Evolutionary conservation across 2,113 vertebrate genomes (phyloP).

Genomic region (Phoenicopterus ruber): DNA sequence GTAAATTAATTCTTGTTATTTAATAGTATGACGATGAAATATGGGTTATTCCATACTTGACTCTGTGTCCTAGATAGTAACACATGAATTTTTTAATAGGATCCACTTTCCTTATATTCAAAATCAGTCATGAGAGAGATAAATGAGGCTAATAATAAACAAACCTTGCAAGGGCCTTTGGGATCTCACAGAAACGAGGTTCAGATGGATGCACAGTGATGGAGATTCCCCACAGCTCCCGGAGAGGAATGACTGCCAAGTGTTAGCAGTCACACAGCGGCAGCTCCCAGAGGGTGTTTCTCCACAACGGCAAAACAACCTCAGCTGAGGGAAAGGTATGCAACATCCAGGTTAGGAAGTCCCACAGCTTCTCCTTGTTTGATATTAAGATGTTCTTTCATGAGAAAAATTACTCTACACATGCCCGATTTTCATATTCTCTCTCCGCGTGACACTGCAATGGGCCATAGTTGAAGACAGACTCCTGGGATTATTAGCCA

Average conservation of each 20-base stretch:
- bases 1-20: conserved; percentile 1
- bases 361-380: not conserved
- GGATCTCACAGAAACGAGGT: not conserved
- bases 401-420: not conserved
- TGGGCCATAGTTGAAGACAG: not conserved
- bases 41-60: not conserved
- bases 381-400: not conserved
- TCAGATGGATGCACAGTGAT: conserved; percentile 37
- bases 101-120: conserved; percentile 12
- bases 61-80: not conserved
- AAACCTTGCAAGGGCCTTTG: conserved; percentile 26
- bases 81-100: not conserved
- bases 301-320: not conserved
- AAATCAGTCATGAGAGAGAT: conserved; percentile 38
- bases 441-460: not conserved
- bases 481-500: not conserved
- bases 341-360: not conserved
- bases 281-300: not conserved
- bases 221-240: conserved; percentile 16
- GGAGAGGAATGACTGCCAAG: not conserved
- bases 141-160: conserved; percentile 51
- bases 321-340: not conserved
- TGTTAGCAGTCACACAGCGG: not conserved
- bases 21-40: not conserved
- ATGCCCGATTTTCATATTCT: not conserved